phyloP scores from a whole-genome alignment of 2,113 vertebrate genomes.

The Tamias sibiricus region DNA sequence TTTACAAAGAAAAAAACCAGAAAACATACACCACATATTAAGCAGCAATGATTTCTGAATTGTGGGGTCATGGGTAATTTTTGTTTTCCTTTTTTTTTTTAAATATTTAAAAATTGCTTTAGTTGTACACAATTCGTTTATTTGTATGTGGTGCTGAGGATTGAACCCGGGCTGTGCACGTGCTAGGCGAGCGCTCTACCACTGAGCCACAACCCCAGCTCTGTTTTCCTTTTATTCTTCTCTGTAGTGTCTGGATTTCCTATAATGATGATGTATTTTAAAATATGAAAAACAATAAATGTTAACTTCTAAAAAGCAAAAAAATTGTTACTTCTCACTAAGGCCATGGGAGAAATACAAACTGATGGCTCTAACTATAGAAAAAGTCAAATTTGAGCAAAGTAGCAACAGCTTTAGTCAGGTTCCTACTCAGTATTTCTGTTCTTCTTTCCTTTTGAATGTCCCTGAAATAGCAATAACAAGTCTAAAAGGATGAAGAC shows the following conservation, averaged over 20 bases:
- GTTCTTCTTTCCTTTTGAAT: background rate
- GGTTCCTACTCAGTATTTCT: constrained; percentile 25
- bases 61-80: background rate
- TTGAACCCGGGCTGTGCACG: too few species aligned
- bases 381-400: background rate
- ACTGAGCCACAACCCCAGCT: too few species aligned
- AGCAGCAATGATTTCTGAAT: background rate
- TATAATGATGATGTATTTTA: constrained; percentile 5
- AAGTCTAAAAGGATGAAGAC: background rate
- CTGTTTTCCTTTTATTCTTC: constrained; percentile 43
- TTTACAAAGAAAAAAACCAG: constrained; percentile 7
- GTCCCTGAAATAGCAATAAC: background rate
- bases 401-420: background rate
- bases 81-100: constrained; percentile 38
- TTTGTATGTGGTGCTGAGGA: too few species aligned
- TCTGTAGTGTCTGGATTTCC: constrained; percentile 30
- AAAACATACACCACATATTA: background rate
- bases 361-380: background rate
- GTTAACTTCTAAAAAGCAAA: constrained; percentile 38
- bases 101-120: too few species aligned
- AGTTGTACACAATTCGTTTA: too few species aligned
- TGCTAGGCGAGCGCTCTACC: too few species aligned
- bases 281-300: constrained; percentile 47
- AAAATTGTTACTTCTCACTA: background rate
- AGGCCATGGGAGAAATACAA: background rate